phyloP scores from a whole-genome alignment of 2,113 vertebrate species.

The Glaucomys volans region DNA sequence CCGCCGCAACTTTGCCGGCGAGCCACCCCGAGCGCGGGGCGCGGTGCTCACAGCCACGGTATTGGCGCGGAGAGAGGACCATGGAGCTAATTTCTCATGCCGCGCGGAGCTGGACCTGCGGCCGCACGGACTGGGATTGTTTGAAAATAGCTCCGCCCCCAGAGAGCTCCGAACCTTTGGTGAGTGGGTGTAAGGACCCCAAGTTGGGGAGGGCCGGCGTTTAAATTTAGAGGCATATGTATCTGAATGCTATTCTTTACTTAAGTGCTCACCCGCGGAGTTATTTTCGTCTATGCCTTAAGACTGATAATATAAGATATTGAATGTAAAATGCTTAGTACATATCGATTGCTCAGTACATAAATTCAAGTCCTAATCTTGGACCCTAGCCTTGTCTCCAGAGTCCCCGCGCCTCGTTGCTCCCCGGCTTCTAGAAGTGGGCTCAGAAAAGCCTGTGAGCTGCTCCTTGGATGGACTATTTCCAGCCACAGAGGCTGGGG shows the following conservation, averaged over 20 bases:
- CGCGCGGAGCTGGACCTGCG: slow-evolving; percentile 73
- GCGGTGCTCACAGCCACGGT: slow-evolving; percentile 73
- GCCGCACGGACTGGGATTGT: slow-evolving; percentile 77
- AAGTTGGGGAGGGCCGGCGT: background rate
- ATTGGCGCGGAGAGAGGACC: slow-evolving; percentile 78
- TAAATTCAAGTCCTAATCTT: background rate
- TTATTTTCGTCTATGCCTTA: background rate
- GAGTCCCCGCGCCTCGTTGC: slow-evolving; percentile 45
- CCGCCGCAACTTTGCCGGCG: slow-evolving; percentile 71
- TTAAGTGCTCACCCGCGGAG: background rate
- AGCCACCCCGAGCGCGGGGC: slow-evolving; percentile 76
- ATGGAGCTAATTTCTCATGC: slow-evolving; percentile 74
- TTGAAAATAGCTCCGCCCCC: slow-evolving; percentile 66
- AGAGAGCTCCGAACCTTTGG: slow-evolving; percentile 78
- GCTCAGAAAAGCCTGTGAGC: slow-evolving; percentile 53
- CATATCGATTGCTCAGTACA: background rate
- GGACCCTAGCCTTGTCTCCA: slow-evolving; percentile 55
- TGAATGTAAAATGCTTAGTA: background rate
- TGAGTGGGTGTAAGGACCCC: slow-evolving; percentile 51
- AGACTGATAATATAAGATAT: background rate
- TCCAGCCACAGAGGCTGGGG: slow-evolving; percentile 72
- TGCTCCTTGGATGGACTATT: slow-evolving; percentile 74
- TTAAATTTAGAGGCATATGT: background rate
- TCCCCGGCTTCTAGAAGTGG: slow-evolving; percentile 78
- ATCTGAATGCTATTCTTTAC: background rate